Base-by-base conservation (phyloP, 2,113 vertebrate genomes). In the Corvus cornix region DNA sequence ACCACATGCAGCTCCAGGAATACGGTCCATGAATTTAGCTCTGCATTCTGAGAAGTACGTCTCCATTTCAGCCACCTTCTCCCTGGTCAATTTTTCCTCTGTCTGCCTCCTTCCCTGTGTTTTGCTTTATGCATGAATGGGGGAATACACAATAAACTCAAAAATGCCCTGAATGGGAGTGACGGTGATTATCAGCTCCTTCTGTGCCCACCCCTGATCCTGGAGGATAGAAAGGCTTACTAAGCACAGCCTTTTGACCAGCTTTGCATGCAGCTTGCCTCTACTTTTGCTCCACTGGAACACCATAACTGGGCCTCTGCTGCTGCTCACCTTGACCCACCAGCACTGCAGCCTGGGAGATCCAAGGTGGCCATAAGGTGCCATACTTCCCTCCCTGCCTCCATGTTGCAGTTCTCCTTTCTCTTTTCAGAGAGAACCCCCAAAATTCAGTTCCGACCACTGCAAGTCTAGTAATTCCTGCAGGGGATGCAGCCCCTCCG, bases 1-100 rank as follows among this genome's bases (percentile, higher is more conserved):
- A 68, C 28, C 44, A 77, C 10, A 16, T 23, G 26, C 19, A 30
- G 3, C 7, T 62, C 59, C 22, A 48, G 51, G 15, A 73, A 55
- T 8, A 53, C 0, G 0, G 19, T 26, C 16, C 23, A 43, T 6
- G 0, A 31, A 62, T 43, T 69, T 39, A 72, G 16, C 4, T 64
- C 20, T 18, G 8, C 0, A 0, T 16, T 53, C 39, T 49, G 10
- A 23, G 11, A 33, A 86, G 49, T 2, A 41, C 4, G 44, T 64
- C 44, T 56, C 33, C 43, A 33, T 69, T 85, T 77, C 72, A 86
- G 12, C 3, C 11, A 4, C 7, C 35, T 85, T 67, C 43, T 90
- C 13, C 19, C 20, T 17, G 12, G 14, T 4, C 4, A 5, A 1
- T 21, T 16, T 37, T 53, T 60, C 43, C 26, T 79, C 48, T 77